Base-by-base conservation (phyloP, 2,113 vertebrate genomes). In the Leuciscus idus region DNA sequence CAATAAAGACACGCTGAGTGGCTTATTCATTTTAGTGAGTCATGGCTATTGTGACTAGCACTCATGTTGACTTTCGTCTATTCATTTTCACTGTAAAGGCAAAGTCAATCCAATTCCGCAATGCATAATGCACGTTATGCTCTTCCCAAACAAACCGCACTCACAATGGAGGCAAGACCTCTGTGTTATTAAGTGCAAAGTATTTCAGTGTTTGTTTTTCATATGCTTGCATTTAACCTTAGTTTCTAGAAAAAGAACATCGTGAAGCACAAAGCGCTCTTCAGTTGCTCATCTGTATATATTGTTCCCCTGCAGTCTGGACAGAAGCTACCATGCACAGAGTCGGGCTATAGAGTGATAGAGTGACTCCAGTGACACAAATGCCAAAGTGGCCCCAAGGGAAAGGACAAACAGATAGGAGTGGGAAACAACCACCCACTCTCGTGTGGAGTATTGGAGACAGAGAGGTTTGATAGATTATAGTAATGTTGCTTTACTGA, bases 291-390 rank as follows among this genome's bases (percentile, higher is more conserved):
- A 82, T 74, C 59, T 80, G 43, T 57, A 43, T 28, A 23, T 17
- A 15, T 70, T 76, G 66, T 33, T 50, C 21, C 68, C 87, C 77
- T 76, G 83, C 77, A 81, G 87, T 80, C 83, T 81, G 62, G 57
- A 66, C 28, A 21, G 68, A 85, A 39, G 28, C 59, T 83, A 55
- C 75, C 61, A 82, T 83, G 83, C 21, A 52, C 6, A 10, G 39
- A 82, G 48, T 19, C 66, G 33, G 80, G 30, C 39, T 83, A 39
- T 79, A 43, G 61, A 59, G 68, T 89, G 86, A 89, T 83, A 73
- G 64, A 87, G 36, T 64, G 83, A 87, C 83, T 87, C 64, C 70
- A 70, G 66, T 87, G 68, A 85, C 43, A 88, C 75, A 85, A 84
- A 61, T 17, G 33, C 55, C 72, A 87, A 87, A 87, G 70, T 89